Conservation (phyloP, 2,888 invertebrate species). For the Xylocampa areola region DNA sequence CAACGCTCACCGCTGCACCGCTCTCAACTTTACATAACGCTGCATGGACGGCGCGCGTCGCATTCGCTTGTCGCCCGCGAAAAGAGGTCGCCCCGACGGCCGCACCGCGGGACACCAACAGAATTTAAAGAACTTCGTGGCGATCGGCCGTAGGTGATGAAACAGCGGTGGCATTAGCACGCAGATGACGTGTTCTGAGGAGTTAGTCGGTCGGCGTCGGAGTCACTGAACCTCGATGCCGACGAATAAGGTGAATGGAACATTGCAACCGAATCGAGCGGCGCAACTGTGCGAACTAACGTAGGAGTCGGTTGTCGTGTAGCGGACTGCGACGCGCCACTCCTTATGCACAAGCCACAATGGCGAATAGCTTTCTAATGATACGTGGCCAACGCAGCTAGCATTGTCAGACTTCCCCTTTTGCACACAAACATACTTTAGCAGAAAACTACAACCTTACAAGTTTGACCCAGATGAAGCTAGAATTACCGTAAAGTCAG, state of each 20-base stretch:
- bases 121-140: conserved; percentile 81
- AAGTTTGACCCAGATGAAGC: conserved; percentile 47
- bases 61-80: conserved; percentile 71
- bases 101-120: conserved; percentile 77
- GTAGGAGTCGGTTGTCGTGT: conserved; percentile 68
- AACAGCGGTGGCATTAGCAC: conserved; percentile 81
- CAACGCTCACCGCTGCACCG: conserved; percentile 84
- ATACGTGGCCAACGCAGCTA: conserved; percentile 68
- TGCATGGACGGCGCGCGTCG: conserved; percentile 70
- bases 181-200: conserved; percentile 83
- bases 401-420: conserved; percentile 51
- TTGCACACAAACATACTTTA: conserved; percentile 54
- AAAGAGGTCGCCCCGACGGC: conserved; percentile 83
- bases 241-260: conserved; percentile 88
- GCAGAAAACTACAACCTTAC: conserved; percentile 48
- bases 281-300: conserved; percentile 67
- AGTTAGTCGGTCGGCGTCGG: conserved; percentile 81
- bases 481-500: conserved; percentile 39
- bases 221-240: conserved; percentile 87
- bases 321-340: conserved; percentile 68
- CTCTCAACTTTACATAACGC: conserved; percentile 86
- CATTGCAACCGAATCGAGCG: conserved; percentile 84
- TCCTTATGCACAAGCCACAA: conserved; percentile 73
- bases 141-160: conserved; percentile 78
- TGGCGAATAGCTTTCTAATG: conserved; percentile 84